Evolutionary conservation across 2,113 vertebrate genomes (phyloP).

Genomic region (Oryzias javanicus): DNA sequence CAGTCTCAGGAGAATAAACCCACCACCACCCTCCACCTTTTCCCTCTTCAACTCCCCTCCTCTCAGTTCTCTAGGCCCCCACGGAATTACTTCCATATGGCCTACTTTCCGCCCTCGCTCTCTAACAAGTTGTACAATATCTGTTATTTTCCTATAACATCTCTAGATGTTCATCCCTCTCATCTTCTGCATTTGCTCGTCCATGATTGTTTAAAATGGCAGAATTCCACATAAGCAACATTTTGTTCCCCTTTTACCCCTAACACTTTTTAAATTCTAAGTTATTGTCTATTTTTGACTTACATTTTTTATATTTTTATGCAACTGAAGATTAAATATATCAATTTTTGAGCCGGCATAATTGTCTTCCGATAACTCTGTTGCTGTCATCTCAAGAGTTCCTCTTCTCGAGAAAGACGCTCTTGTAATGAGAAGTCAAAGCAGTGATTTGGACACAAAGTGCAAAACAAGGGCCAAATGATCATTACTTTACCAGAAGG

Average conservation of each 20-base stretch:
- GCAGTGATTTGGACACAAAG: too few species aligned
- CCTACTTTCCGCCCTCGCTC: conserved; percentile 72
- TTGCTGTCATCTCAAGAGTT: too few species aligned
- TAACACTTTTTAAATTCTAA: neutral
- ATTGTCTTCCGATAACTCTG: too few species aligned
- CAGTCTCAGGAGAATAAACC: conserved; percentile 49
- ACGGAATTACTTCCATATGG: conserved; percentile 77
- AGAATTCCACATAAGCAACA: neutral
- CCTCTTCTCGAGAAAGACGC: too few species aligned
- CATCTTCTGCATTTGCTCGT: conserved; percentile 25
- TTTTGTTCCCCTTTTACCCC: neutral
- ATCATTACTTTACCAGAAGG: neutral
- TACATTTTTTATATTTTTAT: neutral
- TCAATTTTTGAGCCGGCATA: neutral
- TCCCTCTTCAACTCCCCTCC: conserved; percentile 33
- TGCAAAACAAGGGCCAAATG: neutral
- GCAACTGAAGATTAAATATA: neutral
- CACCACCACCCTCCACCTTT: conserved; percentile 9
- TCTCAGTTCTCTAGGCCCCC: conserved; percentile 48
- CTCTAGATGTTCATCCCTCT: conserved; percentile 44
- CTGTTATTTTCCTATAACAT: conserved; percentile 55
- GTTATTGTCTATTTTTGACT: neutral
- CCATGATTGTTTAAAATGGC: conserved; percentile 3
- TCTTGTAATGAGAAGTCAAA: too few species aligned
- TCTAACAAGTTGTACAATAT: conserved; percentile 57